These are phyloP conservation scores for Cettia cetti DNA, from an alignment of 2,113 vertebrate species.

Conservation along the genomic window DNA sequence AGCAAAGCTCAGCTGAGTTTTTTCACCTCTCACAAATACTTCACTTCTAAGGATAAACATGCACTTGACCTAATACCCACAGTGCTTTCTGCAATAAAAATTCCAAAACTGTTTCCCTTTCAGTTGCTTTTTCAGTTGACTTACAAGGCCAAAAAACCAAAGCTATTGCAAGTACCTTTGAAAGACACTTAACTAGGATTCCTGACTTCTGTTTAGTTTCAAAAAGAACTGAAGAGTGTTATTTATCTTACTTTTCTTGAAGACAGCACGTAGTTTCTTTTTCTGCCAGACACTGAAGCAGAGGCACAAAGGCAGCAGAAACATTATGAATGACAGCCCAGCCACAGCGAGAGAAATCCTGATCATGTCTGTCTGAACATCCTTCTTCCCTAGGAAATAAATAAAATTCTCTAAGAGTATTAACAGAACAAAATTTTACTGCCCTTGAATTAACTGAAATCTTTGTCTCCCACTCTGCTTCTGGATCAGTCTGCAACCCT, in stretches of 20 bases:
- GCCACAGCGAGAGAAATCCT: background rate
- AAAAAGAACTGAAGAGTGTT: background rate
- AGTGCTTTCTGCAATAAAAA: background rate
- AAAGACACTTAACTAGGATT: background rate
- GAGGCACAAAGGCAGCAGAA: background rate
- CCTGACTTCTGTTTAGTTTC: background rate
- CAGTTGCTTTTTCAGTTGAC: background rate
- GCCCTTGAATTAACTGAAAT: background rate
- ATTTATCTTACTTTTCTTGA: conserved; percentile 71
- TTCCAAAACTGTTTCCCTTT: background rate
- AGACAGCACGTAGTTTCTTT: conserved; percentile 45
- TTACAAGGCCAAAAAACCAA: background rate
- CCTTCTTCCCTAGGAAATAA: conserved; percentile 1
- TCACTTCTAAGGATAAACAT: background rate
- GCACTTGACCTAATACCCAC: background rate
- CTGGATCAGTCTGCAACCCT: background rate
- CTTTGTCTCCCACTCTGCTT: background rate
- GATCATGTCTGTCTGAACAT: background rate
- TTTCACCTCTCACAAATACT: background rate
- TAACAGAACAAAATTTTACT: background rate
- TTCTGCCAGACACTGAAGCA: conserved; percentile 1
- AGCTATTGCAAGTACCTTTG: background rate
- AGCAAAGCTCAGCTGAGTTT: background rate
- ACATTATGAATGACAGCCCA: background rate
- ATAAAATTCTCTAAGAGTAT: background rate